phyloP scores from a whole-genome alignment of 2,888 invertebrate genomes.

The Cosmorhoe ocellata region DNA sequence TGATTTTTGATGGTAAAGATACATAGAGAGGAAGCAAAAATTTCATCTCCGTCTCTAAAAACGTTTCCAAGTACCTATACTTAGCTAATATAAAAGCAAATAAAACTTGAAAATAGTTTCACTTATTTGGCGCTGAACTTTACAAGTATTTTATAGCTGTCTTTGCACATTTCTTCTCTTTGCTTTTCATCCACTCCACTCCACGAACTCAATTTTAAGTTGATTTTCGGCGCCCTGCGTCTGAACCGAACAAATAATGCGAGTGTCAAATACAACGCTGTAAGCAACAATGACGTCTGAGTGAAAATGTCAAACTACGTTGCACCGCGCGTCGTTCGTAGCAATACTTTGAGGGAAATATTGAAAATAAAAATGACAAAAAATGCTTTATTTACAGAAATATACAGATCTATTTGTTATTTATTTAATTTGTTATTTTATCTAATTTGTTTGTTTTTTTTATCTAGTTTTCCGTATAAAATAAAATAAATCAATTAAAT shows the following conservation, averaged over 20 bases:
- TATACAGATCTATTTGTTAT: too few species aligned
- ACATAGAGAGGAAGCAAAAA: too few species aligned
- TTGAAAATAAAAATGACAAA: not conserved
- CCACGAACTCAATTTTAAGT: constrained; percentile 44
- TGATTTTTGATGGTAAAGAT: too few species aligned
- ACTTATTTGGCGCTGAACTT: constrained; percentile 6
- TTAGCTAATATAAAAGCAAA: constrained; percentile 8
- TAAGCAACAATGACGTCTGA: constrained; percentile 60
- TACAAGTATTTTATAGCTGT: constrained; percentile 16
- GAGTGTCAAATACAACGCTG: constrained; percentile 68
- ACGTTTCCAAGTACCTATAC: not conserved
- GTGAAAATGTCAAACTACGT: constrained; percentile 52
- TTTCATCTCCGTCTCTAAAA: too few species aligned
- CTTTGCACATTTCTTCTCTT: constrained; percentile 14
- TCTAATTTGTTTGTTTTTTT: too few species aligned
- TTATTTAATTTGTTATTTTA: too few species aligned
- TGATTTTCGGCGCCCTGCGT: constrained; percentile 44
- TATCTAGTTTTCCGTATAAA: too few species aligned
- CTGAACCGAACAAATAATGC: constrained; percentile 60
- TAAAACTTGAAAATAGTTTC: constrained; percentile 17
- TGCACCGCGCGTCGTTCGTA: constrained; percentile 18
- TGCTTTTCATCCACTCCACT: constrained; percentile 22
- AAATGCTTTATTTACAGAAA: too few species aligned
- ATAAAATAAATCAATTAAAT: too few species aligned
- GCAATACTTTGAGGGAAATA: constrained; percentile 13